Evolutionary conservation across 2,113 vertebrate species (phyloP), one percentile per base, ranked within the genome.

Genomic region (Lethenteron reissneri): DNA sequence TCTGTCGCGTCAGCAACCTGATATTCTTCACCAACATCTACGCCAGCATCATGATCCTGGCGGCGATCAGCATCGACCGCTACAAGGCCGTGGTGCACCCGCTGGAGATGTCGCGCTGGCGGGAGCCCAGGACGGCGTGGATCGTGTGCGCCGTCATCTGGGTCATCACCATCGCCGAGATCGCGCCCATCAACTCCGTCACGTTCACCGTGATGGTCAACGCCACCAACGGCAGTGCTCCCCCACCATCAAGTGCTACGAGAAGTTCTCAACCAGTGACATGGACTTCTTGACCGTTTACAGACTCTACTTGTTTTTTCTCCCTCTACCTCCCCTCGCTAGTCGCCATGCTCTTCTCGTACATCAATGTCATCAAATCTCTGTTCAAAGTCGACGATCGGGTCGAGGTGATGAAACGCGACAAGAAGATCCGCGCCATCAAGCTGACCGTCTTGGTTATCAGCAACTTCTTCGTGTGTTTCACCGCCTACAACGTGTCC

Each of bases 1-100:
- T 88, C 9, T 95, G 90, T 15, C 85, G 87, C 0, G 60, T 90
- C 25, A 13, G 85, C 81, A 0, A 81, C 81, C 89, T 87, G 57
- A 71, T 84, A 76, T 92, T 89, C 79, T 92, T 84, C 79, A 84
- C 87, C 80, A 87, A 85, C 78, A 87, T 90, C 79, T 92, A 92
- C 77, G 83, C 83, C 78, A 92, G 88, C 80, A 84, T 82, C 9
- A 83, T 86, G 76, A 86, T 88, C 72, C 79, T 92, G 74, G 87
- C 84, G 0, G 87, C 84, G 0, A 80, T 92, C 64, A 88, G 89
- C n/a, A 77, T 91, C 0, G 87, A 92, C 74, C 83, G 89, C 41
- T 92, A 89, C 71, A 79, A 90, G 9, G 85, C 87, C 0, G 88
- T 89, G 58, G 87, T 85, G 1, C 89, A 81, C 73, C 88, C 90